These are phyloP conservation scores for Euplagia quadripunctaria DNA, from an alignment of 2,888 invertebrate genomes.

Conservation along the genomic window DNA sequence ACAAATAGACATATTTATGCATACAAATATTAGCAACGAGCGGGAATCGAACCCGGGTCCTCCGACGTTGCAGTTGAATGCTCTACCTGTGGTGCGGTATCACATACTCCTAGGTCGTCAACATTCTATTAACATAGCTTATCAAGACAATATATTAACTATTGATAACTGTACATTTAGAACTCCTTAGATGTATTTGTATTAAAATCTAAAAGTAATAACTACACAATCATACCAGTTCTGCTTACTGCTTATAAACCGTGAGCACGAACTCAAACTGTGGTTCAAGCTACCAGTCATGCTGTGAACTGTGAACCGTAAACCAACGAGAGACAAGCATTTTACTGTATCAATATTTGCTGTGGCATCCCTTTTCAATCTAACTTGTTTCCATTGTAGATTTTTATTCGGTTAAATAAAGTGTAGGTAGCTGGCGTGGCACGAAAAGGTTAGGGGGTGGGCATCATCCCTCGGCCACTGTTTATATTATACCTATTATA, in stretches of 20 bases:
- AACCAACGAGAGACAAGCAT: slow-evolving; percentile 2
- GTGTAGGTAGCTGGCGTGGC: slow-evolving; percentile 35
- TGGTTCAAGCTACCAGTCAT: not conserved
- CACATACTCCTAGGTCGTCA: too few species aligned
- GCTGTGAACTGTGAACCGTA: not conserved
- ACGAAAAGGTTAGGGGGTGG: slow-evolving; percentile 51
- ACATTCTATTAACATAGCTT: too few species aligned
- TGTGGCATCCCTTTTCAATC: slow-evolving; percentile 43
- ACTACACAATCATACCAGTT: not conserved
- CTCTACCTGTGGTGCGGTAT: too few species aligned
- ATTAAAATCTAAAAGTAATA: not conserved
- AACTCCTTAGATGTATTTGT: not conserved
- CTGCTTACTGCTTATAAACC: not conserved
- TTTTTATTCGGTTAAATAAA: slow-evolving; percentile 55
- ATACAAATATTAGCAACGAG: too few species aligned
- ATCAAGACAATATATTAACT: not conserved
- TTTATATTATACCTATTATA: slow-evolving; percentile 83
- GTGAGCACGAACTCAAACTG: not conserved
- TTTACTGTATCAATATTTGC: slow-evolving; percentile 43
- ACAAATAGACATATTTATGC: too few species aligned
- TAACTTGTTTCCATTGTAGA: slow-evolving; percentile 60
- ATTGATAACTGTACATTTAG: not conserved
- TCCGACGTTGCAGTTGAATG: too few species aligned
- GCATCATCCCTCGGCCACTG: slow-evolving; percentile 68
- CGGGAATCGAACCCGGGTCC: too few species aligned